A percentile compares a stretch with the other conserved stretches of the same genome.
Evolutionary conservation across 2,888 invertebrate genomes (phyloP).

Genomic region (Luperina nickerlii): DNA sequence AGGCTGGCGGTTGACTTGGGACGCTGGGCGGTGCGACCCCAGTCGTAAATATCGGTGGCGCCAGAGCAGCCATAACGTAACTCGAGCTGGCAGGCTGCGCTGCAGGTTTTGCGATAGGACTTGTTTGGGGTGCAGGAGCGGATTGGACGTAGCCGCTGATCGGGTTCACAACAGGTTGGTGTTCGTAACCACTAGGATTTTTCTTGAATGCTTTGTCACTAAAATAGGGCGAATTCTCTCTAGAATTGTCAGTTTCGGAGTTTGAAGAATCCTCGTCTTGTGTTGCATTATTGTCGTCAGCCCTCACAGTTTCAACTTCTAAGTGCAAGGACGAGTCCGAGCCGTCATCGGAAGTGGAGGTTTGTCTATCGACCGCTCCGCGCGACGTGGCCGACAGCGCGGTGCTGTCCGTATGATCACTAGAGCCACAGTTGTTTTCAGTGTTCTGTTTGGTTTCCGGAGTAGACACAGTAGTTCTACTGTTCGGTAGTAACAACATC

Average conservation of each 20-base stretch:
- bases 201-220: constrained; percentile 80
- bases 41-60: constrained; percentile 84
- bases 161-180: constrained; percentile 75
- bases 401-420: constrained; percentile 87
- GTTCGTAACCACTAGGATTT: constrained; percentile 82
- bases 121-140: constrained; percentile 72
- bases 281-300: constrained; percentile 70
- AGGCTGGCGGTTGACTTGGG: constrained; percentile 73
- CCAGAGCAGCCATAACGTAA: constrained; percentile 86
- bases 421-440: constrained; percentile 82
- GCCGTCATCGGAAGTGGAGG: constrained; percentile 84
- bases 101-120: constrained; percentile 65
- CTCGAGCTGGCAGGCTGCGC: constrained; percentile 82
- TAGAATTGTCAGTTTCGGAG: constrained; percentile 78
- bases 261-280: constrained; percentile 76
- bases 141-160: constrained; percentile 80
- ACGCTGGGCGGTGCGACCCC: constrained; percentile 74
- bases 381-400: constrained; percentile 85
- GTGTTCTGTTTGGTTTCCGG: constrained; percentile 82
- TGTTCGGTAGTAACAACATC: constrained; percentile 84
- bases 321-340: constrained; percentile 84
- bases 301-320: constrained; percentile 78
- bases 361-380: constrained; percentile 81
- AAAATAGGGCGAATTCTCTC: constrained; percentile 80
- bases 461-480: constrained; percentile 77